Evolutionary conservation across 2,113 vertebrate genomes (phyloP).

Genomic region (Plectropomus leopardus): DNA sequence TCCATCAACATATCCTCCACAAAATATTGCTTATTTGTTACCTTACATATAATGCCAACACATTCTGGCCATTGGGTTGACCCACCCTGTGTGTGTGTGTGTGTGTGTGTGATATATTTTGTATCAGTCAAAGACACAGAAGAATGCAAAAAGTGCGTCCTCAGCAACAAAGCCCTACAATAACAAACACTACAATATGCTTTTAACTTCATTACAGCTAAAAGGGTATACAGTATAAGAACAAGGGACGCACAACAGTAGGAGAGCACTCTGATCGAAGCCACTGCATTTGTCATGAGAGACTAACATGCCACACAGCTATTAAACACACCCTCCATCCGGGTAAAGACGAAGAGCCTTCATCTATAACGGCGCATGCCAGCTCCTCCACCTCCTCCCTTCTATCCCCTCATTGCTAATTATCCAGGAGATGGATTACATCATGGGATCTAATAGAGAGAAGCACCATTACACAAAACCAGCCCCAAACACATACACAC

Average conservation of each 20-base stretch:
- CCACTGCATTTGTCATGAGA: constrained; percentile 28
- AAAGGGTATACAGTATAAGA: too few relatives aligned
- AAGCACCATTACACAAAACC: constrained; percentile 60
- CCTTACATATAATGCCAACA: too few relatives aligned
- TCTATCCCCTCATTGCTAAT: constrained; percentile 75
- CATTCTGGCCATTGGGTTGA: too few relatives aligned
- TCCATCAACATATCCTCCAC: too few relatives aligned
- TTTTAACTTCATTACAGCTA: too few relatives aligned
- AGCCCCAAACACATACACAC: constrained; percentile 31
- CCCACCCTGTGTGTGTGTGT: background rate
- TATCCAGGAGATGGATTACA: constrained; percentile 82
- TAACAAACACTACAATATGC: background rate
- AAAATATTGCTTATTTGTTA: too few relatives aligned
- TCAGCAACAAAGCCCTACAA: background rate
- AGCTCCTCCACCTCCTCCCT: constrained; percentile 57
- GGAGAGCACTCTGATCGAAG: background rate
- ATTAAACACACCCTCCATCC: constrained; percentile 59
- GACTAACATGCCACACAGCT: constrained; percentile 34
- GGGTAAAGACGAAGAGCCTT: constrained; percentile 48
- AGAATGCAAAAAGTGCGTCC: background rate
- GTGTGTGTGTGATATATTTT: too few relatives aligned
- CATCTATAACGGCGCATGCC: constrained; percentile 58
- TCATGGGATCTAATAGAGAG: constrained; percentile 78
- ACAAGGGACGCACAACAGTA: background rate
- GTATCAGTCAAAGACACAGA: background rate